Base-by-base conservation (phyloP, 2,797 vertebrate species). In the Nannoperca australis region DNA sequence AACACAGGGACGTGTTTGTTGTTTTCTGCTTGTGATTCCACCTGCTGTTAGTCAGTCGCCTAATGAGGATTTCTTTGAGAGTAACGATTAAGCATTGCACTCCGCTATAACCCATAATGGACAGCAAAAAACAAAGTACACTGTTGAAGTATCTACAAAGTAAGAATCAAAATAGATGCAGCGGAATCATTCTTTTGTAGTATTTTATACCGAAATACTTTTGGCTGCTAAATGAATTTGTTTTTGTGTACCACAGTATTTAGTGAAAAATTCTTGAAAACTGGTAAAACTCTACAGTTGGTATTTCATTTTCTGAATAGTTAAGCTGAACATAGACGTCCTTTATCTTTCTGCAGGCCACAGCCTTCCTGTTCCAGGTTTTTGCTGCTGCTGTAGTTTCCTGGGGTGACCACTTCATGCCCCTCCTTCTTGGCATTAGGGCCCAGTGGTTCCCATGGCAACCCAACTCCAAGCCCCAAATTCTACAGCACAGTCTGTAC, bases 371-470 rank as follows among this genome's bases (percentile, higher is more conserved):
- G 49, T 80, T 99, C 66, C 94, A 95, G 86, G 73, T 98, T 12
- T 99, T 99, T 69, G 93, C 96, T 14, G 93, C 94, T 0, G 93
- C 95, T 1, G 96, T 99, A 4, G 95, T 97, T 27, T 93, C 93
- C 13, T 99, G 98, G 98, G 95, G 95, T 7, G 97, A 99, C 88
- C 97, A 96, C 44, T 73, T 84, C 38, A 93, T 94, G 82, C 97
- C 97, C 2, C 91, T 98, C 49, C 93, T 99, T 2, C 93, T 97
- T 0, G 97, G 98, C 20, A 81, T 98, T 63, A 92, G 95, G 78
- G 92, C 95, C 62, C 85, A 85, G 62, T 99, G 97, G 97, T 95
- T 96, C 59, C 89, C 91, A 0, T 96, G 95, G 96, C 93, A 95
- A 76, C 71, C 88, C 2, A 85, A 70, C 58, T 32, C 65, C 4